Percentiles rank a stretch among this genome's conserved stretches.
Conservation (phyloP, 2,113 vertebrate species). For the Gavia stellata region DNA sequence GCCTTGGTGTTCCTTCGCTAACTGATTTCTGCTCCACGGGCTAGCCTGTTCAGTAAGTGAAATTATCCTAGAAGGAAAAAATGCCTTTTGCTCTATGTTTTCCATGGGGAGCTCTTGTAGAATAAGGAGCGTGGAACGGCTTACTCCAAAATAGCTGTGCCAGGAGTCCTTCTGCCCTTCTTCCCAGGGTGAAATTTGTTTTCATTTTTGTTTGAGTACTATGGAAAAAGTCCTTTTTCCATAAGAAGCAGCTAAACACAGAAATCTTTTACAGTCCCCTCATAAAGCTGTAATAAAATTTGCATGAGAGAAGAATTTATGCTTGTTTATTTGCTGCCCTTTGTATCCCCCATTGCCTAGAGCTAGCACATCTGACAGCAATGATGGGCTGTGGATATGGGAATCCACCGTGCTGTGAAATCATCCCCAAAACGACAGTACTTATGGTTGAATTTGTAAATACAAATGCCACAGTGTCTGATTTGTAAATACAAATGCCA, state of each 20-base stretch:
- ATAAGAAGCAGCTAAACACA: neutral
- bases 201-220: constrained; percentile 11
- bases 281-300: constrained; percentile 19
- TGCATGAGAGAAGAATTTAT: constrained; percentile 22
- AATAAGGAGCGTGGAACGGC: neutral
- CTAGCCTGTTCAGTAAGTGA: neutral
- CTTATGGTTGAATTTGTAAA: neutral
- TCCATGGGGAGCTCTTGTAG: neutral
- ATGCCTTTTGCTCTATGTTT: neutral
- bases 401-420: constrained; percentile 5
- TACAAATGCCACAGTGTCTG: neutral
- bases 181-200: neutral
- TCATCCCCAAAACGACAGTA: neutral
- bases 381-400: neutral
- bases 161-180: neutral
- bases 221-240: constrained; percentile 10
- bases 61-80: neutral
- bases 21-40: neutral
- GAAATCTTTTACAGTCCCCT: neutral
- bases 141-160: neutral
- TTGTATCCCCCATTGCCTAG: neutral
- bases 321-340: constrained; percentile 26
- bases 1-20: neutral
- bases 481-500: neutral
- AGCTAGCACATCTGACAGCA: constrained; percentile 27